phyloP scores from a whole-genome alignment of 2,888 invertebrate genomes.

The Apodemia duryi region DNA sequence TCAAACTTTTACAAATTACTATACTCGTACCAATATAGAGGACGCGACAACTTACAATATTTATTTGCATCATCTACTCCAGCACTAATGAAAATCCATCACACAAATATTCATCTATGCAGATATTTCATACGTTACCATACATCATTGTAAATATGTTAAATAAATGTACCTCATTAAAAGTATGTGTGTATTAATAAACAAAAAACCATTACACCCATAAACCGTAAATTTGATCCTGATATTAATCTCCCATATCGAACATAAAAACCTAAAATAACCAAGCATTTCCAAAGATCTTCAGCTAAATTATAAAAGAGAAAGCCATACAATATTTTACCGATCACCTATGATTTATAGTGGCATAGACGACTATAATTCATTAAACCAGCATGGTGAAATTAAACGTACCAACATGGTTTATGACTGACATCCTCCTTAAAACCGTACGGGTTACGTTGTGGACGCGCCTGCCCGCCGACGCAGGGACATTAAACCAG shows the following conservation, averaged over 20 bases:
- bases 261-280: constrained; percentile 2
- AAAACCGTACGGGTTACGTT: constrained; percentile 39
- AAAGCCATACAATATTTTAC: constrained; percentile 5
- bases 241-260: constrained; percentile 5
- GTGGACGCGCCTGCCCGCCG: constrained; percentile 34
- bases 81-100: too few relatives aligned
- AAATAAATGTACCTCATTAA: not conserved
- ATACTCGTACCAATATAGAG: too few relatives aligned
- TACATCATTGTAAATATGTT: too few relatives aligned
- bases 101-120: too few relatives aligned
- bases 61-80: too few relatives aligned
- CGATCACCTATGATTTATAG: constrained; percentile 18
- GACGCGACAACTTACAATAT: too few relatives aligned
- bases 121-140: too few relatives aligned
- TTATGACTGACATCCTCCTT: constrained; percentile 71
- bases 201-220: not conserved
- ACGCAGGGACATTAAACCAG: constrained; percentile 54
- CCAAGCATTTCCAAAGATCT: constrained; percentile 1
- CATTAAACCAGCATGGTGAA: constrained; percentile 66
- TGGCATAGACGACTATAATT: constrained; percentile 42
- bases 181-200: not conserved
- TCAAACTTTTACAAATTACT: too few relatives aligned
- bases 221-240: constrained; percentile 2
- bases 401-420: constrained; percentile 69
- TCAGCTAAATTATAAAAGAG: not conserved